Evolutionary conservation across 2,888 invertebrate species (phyloP), one percentile per base, ranked within the genome.

Genomic region (Ichneumoninae sp.): DNA sequence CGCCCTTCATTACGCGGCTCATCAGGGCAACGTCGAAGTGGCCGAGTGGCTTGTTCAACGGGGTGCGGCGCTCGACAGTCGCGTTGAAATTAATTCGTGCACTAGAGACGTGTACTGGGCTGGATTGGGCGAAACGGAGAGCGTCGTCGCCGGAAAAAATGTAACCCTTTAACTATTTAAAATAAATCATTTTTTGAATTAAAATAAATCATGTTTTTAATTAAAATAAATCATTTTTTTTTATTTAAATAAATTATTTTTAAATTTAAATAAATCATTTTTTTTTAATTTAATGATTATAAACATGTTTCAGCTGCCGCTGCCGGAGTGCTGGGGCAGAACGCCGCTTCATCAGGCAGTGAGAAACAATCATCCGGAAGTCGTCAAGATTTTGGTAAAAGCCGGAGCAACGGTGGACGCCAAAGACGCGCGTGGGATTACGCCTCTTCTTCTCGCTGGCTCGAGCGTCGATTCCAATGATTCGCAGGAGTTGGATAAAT

Each of bases 341-440:
- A 92, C 93, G 22, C 90, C 94, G 0, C 88, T 94, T 70, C 94
- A 94, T 83, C 91, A 92, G 73, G 94, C 94, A 3, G 93, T 93
- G 47, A 92, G 92, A 86, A 89, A 91, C 73, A 94, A 94, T 83
- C 90, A 92, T 71, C 87, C 91, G 16, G 90, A 91, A 44, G 89
- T 92, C n/a, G 93, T 94, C 47, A 87, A 87, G 50, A 85, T 91
- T 50, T 89, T 94, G 80, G 88, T 94, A 69, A 84, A 91, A 74
- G 90, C 89, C 47, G 91, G 90, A 0, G 93, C 93, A 6, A 84
- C 92, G 65, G 92, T 92, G 44, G 93, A 94, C 85, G 89, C 84
- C 10, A 84, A 87, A 81, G 94, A 94, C 88, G 92, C 91, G 60
- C 90, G 91, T 33, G 93, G 92, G 54, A 89, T 92, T 60, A 94